A percentile compares a stretch with the other conserved stretches of the same genome.
Evolutionary conservation across 2,113 vertebrate genomes (phyloP).

Genomic region (Corydoras maculifer): DNA sequence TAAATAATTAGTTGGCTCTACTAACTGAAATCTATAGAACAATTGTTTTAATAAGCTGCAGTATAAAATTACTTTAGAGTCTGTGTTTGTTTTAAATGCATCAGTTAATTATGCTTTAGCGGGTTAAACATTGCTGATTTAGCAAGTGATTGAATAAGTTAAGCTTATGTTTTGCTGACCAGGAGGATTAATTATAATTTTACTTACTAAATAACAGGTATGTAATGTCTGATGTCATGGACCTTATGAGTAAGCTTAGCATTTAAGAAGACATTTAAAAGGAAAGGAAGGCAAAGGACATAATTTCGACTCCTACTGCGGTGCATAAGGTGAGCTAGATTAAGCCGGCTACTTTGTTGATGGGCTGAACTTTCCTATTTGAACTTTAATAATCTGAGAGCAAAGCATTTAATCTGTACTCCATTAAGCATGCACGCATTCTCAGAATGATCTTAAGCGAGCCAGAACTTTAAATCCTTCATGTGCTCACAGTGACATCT

Average conservation of each 20-base stretch:
- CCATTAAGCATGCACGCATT: slow-evolving; percentile 5
- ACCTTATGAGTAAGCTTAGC: slow-evolving; percentile 7
- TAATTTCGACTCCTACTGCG: slow-evolving; percentile 12
- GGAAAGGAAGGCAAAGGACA: not conserved
- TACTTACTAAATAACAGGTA: too few relatives aligned
- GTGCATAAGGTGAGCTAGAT: not conserved
- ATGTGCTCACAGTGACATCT: slow-evolving; percentile 10
- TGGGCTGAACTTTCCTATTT: slow-evolving; percentile 27
- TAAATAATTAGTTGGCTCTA: too few relatives aligned
- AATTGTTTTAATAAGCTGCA: too few relatives aligned
- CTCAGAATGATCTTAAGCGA: slow-evolving; percentile 1
- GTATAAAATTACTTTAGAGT: too few relatives aligned
- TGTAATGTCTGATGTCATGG: not conserved
- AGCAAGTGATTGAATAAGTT: too few relatives aligned
- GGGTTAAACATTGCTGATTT: too few relatives aligned
- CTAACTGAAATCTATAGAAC: too few relatives aligned
- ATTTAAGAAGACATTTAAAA: not conserved
- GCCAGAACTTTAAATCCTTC: slow-evolving; percentile 9
- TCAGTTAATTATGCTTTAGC: too few relatives aligned
- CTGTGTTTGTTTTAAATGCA: too few relatives aligned
- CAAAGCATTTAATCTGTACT: slow-evolving; percentile 3
- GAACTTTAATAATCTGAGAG: not conserved
- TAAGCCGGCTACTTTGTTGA: not conserved
- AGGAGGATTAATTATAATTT: too few relatives aligned
- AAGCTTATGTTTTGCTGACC: too few relatives aligned